Conservation (phyloP, 2,113 vertebrate species). For the Larimichthys polyactis region DNA sequence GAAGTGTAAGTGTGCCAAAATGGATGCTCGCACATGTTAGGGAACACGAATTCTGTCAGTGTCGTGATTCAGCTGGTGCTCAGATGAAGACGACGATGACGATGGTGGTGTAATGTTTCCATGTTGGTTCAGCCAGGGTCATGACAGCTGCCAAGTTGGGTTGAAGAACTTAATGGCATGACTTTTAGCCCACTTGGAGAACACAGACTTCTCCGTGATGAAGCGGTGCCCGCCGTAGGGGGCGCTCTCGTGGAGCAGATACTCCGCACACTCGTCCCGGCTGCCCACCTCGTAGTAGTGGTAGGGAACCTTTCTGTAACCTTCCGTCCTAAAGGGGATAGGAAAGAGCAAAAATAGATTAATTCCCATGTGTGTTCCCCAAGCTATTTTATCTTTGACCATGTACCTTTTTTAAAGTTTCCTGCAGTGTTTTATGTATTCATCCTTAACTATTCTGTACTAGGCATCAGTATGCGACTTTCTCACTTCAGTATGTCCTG, state of each 20-base stretch:
- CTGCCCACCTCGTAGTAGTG: constrained; percentile 96
- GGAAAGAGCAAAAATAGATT: neutral
- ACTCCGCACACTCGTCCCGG: constrained; percentile 95
- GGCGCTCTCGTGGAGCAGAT: constrained; percentile 94
- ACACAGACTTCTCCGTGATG: constrained; percentile 97
- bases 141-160: constrained; percentile 93
- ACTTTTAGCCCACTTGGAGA: constrained; percentile 95
- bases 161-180: constrained; percentile 95
- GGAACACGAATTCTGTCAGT: constrained; percentile 13
- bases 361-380: no score
- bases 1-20: constrained; percentile 10
- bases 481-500: no score
- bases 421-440: no score
- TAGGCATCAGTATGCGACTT: no score
- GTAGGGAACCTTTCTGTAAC: constrained; percentile 93
- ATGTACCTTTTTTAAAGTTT: no score
- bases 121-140: constrained; percentile 74
- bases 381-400: no score
- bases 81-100: neutral
- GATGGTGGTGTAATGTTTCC: constrained; percentile 2
- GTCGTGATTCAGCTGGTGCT: constrained; percentile 8
- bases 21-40: neutral
- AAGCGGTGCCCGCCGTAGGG: constrained; percentile 96
- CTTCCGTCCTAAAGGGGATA: constrained; percentile 86
- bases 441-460: no score